These are phyloP conservation scores for Andrena bicolor DNA, from an alignment of 2,888 invertebrate genomes.

Conservation along the genomic window DNA sequence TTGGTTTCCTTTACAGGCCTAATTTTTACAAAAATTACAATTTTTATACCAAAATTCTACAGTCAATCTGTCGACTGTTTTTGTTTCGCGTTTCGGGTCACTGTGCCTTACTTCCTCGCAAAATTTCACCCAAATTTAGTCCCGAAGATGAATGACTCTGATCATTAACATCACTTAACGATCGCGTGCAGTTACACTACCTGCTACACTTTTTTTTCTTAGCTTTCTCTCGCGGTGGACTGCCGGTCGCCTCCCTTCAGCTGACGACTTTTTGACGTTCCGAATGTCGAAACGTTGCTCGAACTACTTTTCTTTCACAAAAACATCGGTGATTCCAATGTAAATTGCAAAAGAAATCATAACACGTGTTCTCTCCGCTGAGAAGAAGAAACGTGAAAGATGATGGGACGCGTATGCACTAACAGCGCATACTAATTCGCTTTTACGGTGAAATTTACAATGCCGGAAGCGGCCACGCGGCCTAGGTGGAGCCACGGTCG, in stretches of 20 bases:
- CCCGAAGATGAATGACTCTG: background rate
- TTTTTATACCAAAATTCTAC: no score
- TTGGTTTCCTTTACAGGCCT: no score
- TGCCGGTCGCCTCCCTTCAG: background rate
- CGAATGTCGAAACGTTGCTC: background rate
- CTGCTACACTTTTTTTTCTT: background rate
- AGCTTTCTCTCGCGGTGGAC: slow-evolving; percentile 18
- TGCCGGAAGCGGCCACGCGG: no score
- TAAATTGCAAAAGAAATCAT: slow-evolving; percentile 1
- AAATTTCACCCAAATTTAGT: background rate
- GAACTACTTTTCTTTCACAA: background rate
- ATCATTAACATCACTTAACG: slow-evolving; percentile 5
- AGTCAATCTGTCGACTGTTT: no score
- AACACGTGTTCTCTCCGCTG: no score
- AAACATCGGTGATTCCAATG: background rate
- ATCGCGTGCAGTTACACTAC: slow-evolving; percentile 15
- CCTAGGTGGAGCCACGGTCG: no score
- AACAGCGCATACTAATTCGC: no score
- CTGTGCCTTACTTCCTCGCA: background rate
- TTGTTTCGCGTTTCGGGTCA: no score
- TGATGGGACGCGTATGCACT: no score
- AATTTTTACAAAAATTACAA: no score
- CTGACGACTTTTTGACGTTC: background rate
- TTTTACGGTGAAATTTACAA: no score
- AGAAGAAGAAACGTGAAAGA: no score